These are phyloP conservation scores for Orius insidiosus DNA, from an alignment of 1,140 invertebrate genomes.

Conservation along the genomic window DNA sequence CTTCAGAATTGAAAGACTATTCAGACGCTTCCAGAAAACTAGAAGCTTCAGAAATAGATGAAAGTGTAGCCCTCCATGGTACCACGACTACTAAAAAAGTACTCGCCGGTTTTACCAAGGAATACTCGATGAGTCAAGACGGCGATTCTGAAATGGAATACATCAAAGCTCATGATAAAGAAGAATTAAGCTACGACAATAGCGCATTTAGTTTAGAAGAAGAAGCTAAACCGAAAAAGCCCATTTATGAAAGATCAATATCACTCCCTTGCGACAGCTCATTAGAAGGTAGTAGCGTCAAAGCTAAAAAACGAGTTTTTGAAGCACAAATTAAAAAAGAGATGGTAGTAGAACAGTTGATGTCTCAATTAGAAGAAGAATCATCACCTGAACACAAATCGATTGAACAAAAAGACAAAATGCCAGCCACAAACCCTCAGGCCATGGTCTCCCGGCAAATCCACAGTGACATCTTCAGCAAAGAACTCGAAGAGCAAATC, in stretches of 20 bases:
- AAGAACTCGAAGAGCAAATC: slow-evolving; percentile 26
- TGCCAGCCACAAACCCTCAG: slow-evolving; percentile 22
- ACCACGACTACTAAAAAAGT: slow-evolving; percentile 12
- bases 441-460: slow-evolving; percentile 24
- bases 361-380: slow-evolving; percentile 30
- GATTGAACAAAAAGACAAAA: slow-evolving; percentile 17
- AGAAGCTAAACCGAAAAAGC: slow-evolving; percentile 24
- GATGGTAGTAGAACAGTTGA: slow-evolving; percentile 30
- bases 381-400: slow-evolving; percentile 30
- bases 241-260: slow-evolving; percentile 29
- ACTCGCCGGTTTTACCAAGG: slow-evolving; percentile 10
- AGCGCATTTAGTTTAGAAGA: slow-evolving; percentile 30
- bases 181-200: slow-evolving; percentile 30
- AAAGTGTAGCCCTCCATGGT: slow-evolving; percentile 14
- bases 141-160: slow-evolving; percentile 23
- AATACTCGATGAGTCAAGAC: slow-evolving; percentile 4
- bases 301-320: slow-evolving; percentile 28
- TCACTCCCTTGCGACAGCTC: slow-evolving; percentile 29
- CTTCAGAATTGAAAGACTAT: slow-evolving; percentile 15
- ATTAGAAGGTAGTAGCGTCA: slow-evolving; percentile 24
- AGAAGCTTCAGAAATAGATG: slow-evolving; percentile 21
- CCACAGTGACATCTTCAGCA: slow-evolving; percentile 25
- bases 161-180: slow-evolving; percentile 20
- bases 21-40: slow-evolving; percentile 18
- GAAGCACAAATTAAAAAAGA: slow-evolving; percentile 32